Percentiles rank a stretch among this genome's conserved stretches.
These are phyloP conservation scores for Tamias sibiricus DNA, from an alignment of 2,113 vertebrate genomes.

Conservation along the genomic window DNA sequence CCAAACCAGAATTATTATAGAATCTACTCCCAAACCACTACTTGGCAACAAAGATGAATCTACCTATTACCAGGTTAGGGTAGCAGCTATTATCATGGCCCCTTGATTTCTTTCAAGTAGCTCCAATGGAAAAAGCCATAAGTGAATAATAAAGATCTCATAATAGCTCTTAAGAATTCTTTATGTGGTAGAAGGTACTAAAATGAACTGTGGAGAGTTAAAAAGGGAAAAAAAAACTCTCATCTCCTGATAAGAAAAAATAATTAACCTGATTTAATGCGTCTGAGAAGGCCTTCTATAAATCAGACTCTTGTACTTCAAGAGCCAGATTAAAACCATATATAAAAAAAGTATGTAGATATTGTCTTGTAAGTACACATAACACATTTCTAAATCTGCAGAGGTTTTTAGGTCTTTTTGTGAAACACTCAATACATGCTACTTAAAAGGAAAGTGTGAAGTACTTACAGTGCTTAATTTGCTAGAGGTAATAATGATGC, in stretches of 20 bases:
- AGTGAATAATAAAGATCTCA: conserved; percentile 92
- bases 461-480: conserved; percentile 99
- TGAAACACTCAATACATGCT: conserved; percentile 77
- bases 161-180: conserved; percentile 90
- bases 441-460: conserved; percentile 82
- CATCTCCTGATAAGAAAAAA: conserved; percentile 88
- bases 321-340: conserved; percentile 85
- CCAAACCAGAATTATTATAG: conserved; percentile 85
- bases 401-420: conserved; percentile 80
- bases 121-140: conserved; percentile 87
- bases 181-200: conserved; percentile 86
- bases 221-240: conserved; percentile 85
- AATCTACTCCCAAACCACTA: conserved; percentile 80
- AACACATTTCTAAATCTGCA: conserved; percentile 80
- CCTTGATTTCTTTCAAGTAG: conserved; percentile 88
- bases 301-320: conserved; percentile 88
- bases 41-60: conserved; percentile 86
- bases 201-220: conserved; percentile 89
- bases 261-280: conserved; percentile 91
- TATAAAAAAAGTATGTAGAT: conserved; percentile 82
- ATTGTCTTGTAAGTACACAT: conserved; percentile 82
- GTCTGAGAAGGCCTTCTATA: conserved; percentile 83
- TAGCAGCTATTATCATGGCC: conserved; percentile 87
- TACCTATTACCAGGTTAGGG: conserved; percentile 87
- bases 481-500: conserved; percentile 97